A percentile compares a stretch with the other conserved stretches of the same genome.
These are phyloP conservation scores for Ormyrus pomaceus DNA, from an alignment of 2,888 invertebrate genomes.

Conservation along the genomic window DNA sequence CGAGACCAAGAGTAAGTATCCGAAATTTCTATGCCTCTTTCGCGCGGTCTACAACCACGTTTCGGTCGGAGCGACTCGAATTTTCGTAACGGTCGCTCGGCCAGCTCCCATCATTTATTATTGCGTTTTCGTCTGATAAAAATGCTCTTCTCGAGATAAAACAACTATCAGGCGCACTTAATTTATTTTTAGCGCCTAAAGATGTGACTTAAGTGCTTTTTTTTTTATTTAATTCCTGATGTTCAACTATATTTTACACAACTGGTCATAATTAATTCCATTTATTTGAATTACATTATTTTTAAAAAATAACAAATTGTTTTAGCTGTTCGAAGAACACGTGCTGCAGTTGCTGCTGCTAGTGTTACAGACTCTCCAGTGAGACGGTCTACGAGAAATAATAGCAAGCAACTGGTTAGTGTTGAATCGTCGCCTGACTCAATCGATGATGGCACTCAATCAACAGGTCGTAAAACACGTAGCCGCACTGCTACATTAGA, in stretches of 20 bases:
- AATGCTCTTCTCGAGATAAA: no score
- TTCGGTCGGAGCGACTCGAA: not conserved
- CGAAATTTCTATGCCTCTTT: not conserved
- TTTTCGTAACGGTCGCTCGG: constrained; percentile 43
- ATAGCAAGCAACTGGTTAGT: constrained; percentile 13
- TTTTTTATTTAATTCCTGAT: not conserved
- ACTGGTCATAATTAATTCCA: not conserved
- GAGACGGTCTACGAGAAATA: constrained; percentile 45
- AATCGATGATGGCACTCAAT: constrained; percentile 24
- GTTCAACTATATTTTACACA: not conserved
- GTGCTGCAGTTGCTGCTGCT: constrained; percentile 21
- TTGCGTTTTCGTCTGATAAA: no score
- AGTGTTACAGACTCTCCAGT: constrained; percentile 50
- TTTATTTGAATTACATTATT: not conserved
- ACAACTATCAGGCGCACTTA: no score
- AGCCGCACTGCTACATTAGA: constrained; percentile 50
- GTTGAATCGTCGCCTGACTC: constrained; percentile 54
- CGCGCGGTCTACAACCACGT: not conserved
- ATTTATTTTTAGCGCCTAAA: not conserved
- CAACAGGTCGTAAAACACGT: constrained; percentile 37
- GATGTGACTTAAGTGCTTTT: not conserved
- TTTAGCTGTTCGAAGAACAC: constrained; percentile 45
- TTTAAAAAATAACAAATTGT: not conserved
- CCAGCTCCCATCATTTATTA: no score
- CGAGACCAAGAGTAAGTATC: constrained; percentile 48